Evolutionary conservation across 1,140 invertebrate species (phyloP).

Genomic region (Lucilia sericata): DNA sequence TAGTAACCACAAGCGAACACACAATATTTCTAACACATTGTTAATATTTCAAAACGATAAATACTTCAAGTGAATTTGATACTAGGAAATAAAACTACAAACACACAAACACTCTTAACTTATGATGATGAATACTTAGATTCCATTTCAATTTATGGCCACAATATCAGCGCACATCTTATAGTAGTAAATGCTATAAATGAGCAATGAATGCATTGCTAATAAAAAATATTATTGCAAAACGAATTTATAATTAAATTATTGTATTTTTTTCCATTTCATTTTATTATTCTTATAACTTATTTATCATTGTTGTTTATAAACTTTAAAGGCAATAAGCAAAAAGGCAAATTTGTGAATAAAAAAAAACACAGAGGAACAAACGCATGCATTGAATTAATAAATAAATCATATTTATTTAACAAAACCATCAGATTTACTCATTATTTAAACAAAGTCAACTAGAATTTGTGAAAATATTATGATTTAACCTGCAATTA

Average conservation of each 20-base stretch:
- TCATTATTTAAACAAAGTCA: neutral
- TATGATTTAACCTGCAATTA: neutral
- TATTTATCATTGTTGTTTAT: neutral
- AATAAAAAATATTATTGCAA: neutral
- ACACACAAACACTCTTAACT: neutral
- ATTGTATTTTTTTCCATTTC: neutral
- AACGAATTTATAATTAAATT: neutral
- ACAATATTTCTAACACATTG: too few relatives aligned
- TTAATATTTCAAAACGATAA: neutral
- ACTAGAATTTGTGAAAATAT: neutral
- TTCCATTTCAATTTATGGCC: too few relatives aligned
- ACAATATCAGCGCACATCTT: neutral
- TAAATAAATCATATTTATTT: conserved; percentile 1
- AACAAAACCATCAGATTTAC: neutral
- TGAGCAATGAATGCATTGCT: neutral
- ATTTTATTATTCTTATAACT: neutral
- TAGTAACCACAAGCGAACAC: neutral
- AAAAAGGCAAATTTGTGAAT: neutral
- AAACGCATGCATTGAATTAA: neutral
- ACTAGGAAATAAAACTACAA: neutral
- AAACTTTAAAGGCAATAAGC: neutral
- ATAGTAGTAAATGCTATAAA: neutral
- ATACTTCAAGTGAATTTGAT: neutral
- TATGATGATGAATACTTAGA: neutral
- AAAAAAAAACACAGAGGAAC: neutral